A percentile compares a stretch with the other conserved stretches of the same genome.
phyloP scores from a whole-genome alignment of 2,113 vertebrate species.

The Phyllopteryx taeniolatus region DNA sequence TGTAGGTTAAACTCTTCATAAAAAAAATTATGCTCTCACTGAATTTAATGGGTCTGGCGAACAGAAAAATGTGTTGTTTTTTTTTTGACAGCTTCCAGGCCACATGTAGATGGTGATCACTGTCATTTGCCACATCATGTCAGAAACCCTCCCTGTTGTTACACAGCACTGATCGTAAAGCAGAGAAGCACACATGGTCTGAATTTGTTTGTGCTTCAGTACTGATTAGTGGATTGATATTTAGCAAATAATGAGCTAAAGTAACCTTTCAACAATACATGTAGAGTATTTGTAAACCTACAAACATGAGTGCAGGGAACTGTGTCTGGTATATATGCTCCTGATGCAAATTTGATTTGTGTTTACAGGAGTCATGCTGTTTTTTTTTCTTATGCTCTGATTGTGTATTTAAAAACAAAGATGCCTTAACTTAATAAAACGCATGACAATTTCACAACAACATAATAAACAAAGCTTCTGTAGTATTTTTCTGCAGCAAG shows the following conservation, averaged over 20 bases:
- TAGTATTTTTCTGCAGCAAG: background rate
- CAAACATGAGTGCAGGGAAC: background rate
- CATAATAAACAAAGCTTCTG: background rate
- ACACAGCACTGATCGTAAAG: constrained; percentile 9
- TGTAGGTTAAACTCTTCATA: background rate
- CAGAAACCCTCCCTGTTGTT: background rate
- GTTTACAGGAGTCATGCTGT: constrained; percentile 20
- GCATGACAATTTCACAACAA: background rate
- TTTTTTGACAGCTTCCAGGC: constrained; percentile 4
- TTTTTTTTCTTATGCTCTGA: constrained; percentile 5
- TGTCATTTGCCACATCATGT: background rate
- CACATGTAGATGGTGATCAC: background rate
- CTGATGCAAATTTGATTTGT: constrained; percentile 26
- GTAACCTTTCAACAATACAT: background rate
- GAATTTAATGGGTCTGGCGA: background rate
- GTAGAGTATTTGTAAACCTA: background rate
- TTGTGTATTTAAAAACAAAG: background rate
- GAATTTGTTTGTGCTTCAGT: constrained; percentile 5
- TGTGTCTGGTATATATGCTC: background rate
- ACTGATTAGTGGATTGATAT: background rate
- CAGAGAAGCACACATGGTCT: background rate
- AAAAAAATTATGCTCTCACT: background rate
- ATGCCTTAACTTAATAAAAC: background rate
- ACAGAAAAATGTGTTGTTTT: constrained; percentile 1
- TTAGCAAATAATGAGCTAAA: background rate